These are phyloP conservation scores for Hephaestus fuliginosus DNA, from an alignment of 2,797 vertebrate species.

Conservation along the genomic window DNA sequence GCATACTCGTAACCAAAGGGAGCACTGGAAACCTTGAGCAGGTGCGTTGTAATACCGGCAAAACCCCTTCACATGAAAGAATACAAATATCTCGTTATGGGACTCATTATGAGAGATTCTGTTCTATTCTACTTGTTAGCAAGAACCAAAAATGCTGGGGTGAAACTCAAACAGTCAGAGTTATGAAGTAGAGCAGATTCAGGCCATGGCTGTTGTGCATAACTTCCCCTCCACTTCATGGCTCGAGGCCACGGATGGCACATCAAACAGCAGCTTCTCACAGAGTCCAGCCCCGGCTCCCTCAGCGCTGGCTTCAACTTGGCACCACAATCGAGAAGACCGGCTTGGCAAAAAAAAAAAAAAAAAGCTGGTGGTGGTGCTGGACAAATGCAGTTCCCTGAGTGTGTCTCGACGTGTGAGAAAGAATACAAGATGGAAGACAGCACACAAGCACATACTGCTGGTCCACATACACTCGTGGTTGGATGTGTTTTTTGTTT, in stretches of 20 bases:
- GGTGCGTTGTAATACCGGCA: background rate
- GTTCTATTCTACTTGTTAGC: slow-evolving; percentile 14
- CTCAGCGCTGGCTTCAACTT: slow-evolving; percentile 68
- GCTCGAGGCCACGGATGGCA: slow-evolving; percentile 78
- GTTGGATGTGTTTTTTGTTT: slow-evolving; percentile 58
- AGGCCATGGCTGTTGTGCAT: slow-evolving; percentile 65
- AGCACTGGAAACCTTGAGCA: background rate
- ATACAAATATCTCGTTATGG: background rate
- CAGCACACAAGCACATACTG: slow-evolving; percentile 47
- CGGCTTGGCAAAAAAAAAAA: slow-evolving; percentile 55
- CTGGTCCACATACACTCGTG: slow-evolving; percentile 47
- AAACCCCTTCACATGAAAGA: background rate
- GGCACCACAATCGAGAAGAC: slow-evolving; percentile 74
- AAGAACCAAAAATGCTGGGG: slow-evolving; percentile 10
- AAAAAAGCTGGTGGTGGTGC: slow-evolving; percentile 53
- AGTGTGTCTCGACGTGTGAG: slow-evolving; percentile 54
- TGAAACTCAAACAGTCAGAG: slow-evolving; percentile 46
- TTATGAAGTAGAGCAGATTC: slow-evolving; percentile 68
- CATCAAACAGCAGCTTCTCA: slow-evolving; percentile 79
- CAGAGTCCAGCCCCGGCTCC: slow-evolving; percentile 67
- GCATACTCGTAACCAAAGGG: background rate
- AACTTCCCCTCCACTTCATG: slow-evolving; percentile 68
- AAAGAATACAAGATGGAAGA: slow-evolving; percentile 61
- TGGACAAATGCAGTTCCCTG: slow-evolving; percentile 71
- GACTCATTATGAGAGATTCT: background rate